Evolutionary conservation across 2,797 vertebrate species (phyloP).

Genomic region (Helarctos malayanus): DNA sequence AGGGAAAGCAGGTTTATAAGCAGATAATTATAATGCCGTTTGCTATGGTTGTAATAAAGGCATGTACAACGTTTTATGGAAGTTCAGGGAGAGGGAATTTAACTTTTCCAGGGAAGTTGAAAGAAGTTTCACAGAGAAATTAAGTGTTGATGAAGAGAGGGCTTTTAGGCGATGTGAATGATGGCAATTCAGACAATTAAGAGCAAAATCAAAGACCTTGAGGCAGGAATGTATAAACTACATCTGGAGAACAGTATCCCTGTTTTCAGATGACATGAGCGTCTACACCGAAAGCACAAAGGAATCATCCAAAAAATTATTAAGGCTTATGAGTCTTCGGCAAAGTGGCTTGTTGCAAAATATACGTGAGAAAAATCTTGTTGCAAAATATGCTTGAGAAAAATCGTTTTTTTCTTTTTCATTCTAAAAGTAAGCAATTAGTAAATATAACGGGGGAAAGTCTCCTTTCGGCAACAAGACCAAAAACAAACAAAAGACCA

Average conservation of each 20-base stretch:
- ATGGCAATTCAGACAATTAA: not conserved
- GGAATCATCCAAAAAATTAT: not conserved
- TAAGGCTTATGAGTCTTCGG: not conserved
- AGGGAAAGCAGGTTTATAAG: conserved; percentile 58
- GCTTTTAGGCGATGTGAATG: not conserved
- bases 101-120: not conserved
- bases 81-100: not conserved
- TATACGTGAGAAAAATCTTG: not conserved
- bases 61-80: not conserved
- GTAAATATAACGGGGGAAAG: not conserved
- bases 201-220: not conserved
- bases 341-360: not conserved
- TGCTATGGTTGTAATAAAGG: conserved; percentile 6
- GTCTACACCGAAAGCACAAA: not conserved
- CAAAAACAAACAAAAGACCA: not conserved
- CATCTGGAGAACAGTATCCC: not conserved
- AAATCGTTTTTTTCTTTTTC: not conserved
- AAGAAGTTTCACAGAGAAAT: not conserved
- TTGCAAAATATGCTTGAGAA: not conserved
- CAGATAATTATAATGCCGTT: conserved; percentile 48
- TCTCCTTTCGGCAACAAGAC: not conserved
- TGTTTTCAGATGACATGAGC: not conserved
- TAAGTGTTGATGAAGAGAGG: not conserved
- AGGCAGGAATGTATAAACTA: not conserved
- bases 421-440: not conserved